phyloP scores from a whole-genome alignment of 2,888 invertebrate species.

The Papilio protenor region DNA sequence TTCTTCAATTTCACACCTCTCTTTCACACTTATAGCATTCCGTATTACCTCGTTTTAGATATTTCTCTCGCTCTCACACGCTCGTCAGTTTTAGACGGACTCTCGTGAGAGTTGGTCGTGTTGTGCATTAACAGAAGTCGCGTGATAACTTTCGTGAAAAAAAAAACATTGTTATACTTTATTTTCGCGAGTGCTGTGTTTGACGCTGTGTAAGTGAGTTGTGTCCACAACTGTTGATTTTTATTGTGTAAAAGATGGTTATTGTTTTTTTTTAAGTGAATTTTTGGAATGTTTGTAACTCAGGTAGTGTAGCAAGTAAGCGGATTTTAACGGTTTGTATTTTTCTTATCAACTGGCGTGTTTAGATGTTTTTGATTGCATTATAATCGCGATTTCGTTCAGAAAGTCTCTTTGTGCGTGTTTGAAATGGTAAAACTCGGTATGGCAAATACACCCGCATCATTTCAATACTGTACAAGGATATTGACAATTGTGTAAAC shows the following conservation, averaged over 20 bases:
- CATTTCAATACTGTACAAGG: slow-evolving; percentile 36
- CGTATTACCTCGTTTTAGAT: slow-evolving; percentile 60
- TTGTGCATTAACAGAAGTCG: slow-evolving; percentile 51
- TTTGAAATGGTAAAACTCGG: slow-evolving; percentile 4
- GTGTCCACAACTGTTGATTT: slow-evolving; percentile 53
- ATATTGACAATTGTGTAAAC: slow-evolving; percentile 42
- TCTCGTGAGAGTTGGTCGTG: slow-evolving; percentile 53
- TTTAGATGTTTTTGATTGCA: slow-evolving; percentile 58
- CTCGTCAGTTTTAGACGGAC: slow-evolving; percentile 66
- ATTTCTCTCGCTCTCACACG: slow-evolving; percentile 69
- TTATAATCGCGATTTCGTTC: slow-evolving; percentile 35
- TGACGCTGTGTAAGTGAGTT: slow-evolving; percentile 60
- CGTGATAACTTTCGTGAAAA: slow-evolving; percentile 77
- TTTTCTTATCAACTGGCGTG: slow-evolving; percentile 60
- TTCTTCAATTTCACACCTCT: slow-evolving; percentile 58
- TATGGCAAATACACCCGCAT: slow-evolving; percentile 41
- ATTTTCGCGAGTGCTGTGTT: slow-evolving; percentile 65
- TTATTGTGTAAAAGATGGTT: slow-evolving; percentile 51
- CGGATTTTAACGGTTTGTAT: slow-evolving; percentile 68
- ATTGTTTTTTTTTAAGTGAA: slow-evolving; percentile 50
- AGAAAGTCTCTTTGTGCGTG: slow-evolving; percentile 36
- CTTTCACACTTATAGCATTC: slow-evolving; percentile 56
- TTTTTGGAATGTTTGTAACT: slow-evolving; percentile 75
- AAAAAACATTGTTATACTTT: slow-evolving; percentile 69
- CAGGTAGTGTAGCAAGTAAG: slow-evolving; percentile 64